A percentile compares a stretch with the other conserved stretches of the same genome.
These are phyloP conservation scores for Progne subis DNA, from an alignment of 2,113 vertebrate species.

Conservation along the genomic window DNA sequence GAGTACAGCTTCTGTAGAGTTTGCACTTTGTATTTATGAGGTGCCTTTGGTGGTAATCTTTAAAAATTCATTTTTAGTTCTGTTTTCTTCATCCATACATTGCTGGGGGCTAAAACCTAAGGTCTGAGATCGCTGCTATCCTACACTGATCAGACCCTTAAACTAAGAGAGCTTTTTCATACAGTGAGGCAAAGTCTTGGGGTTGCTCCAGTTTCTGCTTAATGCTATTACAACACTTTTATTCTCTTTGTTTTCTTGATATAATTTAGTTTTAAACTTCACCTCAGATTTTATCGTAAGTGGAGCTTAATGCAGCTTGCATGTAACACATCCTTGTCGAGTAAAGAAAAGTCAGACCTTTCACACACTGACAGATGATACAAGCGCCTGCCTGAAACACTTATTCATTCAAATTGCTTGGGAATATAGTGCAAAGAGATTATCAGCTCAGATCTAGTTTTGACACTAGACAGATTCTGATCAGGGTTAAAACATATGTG, in stretches of 20 bases:
- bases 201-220: background rate
- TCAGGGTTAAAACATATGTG: background rate
- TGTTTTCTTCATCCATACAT: background rate
- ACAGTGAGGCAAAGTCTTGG: background rate
- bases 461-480: background rate
- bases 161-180: background rate
- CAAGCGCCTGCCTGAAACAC: background rate
- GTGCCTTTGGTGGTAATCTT: slow-evolving; percentile 18
- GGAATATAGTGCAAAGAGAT: background rate
- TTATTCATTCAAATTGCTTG: background rate
- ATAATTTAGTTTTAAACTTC: background rate
- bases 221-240: background rate
- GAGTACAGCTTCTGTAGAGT: background rate
- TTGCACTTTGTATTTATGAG: background rate
- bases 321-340: background rate
- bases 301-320: background rate
- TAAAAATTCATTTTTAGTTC: slow-evolving; percentile 39
- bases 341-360: background rate
- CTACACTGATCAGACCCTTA: background rate
- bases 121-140: background rate
- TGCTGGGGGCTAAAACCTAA: background rate
- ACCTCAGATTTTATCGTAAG: background rate
- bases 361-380: background rate
- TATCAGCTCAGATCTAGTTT: background rate
- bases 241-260: background rate